These are phyloP conservation scores for Caenorhabditis sinica DNA, from an alignment of 2,888 invertebrate genomes.

Conservation along the genomic window DNA sequence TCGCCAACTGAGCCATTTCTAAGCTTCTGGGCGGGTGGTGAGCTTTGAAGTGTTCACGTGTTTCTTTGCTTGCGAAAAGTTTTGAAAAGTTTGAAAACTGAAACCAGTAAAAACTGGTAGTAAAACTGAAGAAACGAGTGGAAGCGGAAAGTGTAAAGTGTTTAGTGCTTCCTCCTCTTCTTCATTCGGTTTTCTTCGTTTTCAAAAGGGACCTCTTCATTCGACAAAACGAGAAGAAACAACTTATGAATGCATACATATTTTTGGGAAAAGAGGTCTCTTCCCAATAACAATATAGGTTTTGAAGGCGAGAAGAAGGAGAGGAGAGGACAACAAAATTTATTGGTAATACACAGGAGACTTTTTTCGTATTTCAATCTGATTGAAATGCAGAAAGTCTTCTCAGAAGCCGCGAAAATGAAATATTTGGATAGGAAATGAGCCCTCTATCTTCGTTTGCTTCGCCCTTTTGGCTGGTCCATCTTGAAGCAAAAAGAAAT, in stretches of 20 bases:
- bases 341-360: slow-evolving; percentile 30
- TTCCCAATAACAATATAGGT: slow-evolving; percentile 20
- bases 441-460: slow-evolving; percentile 4
- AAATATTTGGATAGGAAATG: slow-evolving; percentile 50
- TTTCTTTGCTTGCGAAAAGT: background rate
- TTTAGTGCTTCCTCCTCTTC: slow-evolving; percentile 44
- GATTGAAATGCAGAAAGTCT: background rate
- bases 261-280: slow-evolving; percentile 23
- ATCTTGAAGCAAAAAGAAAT: slow-evolving; percentile 32
- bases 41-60: slow-evolving; percentile 16
- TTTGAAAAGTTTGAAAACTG: slow-evolving; percentile 16
- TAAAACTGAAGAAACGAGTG: slow-evolving; percentile 28
- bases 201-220: slow-evolving; percentile 50
- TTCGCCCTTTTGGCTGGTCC: slow-evolving; percentile 31
- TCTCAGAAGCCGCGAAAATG: slow-evolving; percentile 23
- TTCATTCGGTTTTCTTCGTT: slow-evolving; percentile 9
- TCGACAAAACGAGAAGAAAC: slow-evolving; percentile 42
- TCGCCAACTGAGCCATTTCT: background rate
- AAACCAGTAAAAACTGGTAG: slow-evolving; percentile 40
- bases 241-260: slow-evolving; percentile 64
- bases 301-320: background rate
- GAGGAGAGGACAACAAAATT: slow-evolving; percentile 8
- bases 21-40: background rate
- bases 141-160: slow-evolving; percentile 49
- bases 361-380: slow-evolving; percentile 1